Evolutionary conservation across 2,888 invertebrate species (phyloP), one percentile per base, ranked within the genome.

Genomic region (Lymantria monacha): DNA sequence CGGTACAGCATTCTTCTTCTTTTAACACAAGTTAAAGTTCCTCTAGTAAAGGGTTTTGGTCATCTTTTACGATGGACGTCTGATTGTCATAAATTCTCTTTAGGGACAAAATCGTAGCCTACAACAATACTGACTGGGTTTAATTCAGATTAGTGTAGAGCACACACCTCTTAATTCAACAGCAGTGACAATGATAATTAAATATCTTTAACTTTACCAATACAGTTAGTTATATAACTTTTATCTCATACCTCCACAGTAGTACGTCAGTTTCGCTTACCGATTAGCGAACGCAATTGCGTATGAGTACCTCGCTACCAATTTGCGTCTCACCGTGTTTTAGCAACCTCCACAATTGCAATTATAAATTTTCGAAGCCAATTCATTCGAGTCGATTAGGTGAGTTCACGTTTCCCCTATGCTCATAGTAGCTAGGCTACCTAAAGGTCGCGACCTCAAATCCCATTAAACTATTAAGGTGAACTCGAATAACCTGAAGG

Each of bases 311-410:
- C 33, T 33, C 33, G 10, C 1, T 33, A 33, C 10, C 10, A 8
- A 33, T 33, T 33, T 10, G 33, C 33, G 33, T 10, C 1, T 33
- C 13, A 41, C 13, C n/a, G n/a, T 14, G 41, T 41, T 14, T 41
- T 14, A 41, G 14, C 47, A 52, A 52, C 36, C 40, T 44, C 44
- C 36, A 31, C 33, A 42, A 10, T 30, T 52, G 48, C 30, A 53
- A 53, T 53, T 53, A 49, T 46, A 49, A 30, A 53, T 53, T 53
- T 15, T 52, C 48, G 37, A 46, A 48, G 38, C 38, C 45, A 48
- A 52, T 48, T 42, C 12, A 52, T 45, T 48, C 22, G 44, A 44
- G 45, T 49, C 48, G 40, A 49, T 49, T 49, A 53, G 33, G 12
- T 44, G 37, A 40, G 40, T 40, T n/a, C 22, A 51, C 33, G 42